Evolutionary conservation across 2,888 invertebrate species (phyloP), one percentile per base, ranked within the genome.

Genomic region (Panorpa germanica): DNA sequence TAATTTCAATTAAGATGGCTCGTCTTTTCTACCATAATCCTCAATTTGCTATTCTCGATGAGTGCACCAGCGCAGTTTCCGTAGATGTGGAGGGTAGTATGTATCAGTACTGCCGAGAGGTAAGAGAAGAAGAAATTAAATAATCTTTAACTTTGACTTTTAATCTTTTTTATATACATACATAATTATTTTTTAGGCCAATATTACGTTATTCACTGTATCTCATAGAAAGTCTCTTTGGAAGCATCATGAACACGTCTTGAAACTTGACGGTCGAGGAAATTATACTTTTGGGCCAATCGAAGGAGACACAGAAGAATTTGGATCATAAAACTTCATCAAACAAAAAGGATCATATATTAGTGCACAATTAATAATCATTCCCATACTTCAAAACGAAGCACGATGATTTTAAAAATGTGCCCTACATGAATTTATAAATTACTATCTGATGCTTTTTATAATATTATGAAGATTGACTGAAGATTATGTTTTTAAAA

Each of bases 11-110:
- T 2, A 46, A 81, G 65, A 96, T 96, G 95, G 90, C 95, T 9
- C 68, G 95, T 10, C 61, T 96, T 37, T 93, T 96, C 59, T 96
- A 96, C 59, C 93, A 96, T 55, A 73, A 73, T 48, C 98, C 98
- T 0, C 93, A 95, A 57, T 98, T 96, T 59, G 98, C 98, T 8
- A 96, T 98, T 45, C 59, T 98, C 41, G 98, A 98, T 48, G 98
- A 98, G 53, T 98, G 98, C 50, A 98, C 98, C 2, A 91, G 90
- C 50, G 96, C 96, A 1, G 96, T 98, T 1, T 93, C 91, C 28
- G 88, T 96, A 0, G 98, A 98, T 52, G 96, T 98, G 0, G 98
- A 98, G 51, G 93, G 91, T 16, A 76, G 74, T 40, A 95, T 98
- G 83, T 98, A 98, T 49, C 76, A 78, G 42, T 88, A 93, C 54